These are phyloP conservation scores for Caenorhabditis doughertyi DNA, from an alignment of 2,888 invertebrate species.

Conservation along the genomic window DNA sequence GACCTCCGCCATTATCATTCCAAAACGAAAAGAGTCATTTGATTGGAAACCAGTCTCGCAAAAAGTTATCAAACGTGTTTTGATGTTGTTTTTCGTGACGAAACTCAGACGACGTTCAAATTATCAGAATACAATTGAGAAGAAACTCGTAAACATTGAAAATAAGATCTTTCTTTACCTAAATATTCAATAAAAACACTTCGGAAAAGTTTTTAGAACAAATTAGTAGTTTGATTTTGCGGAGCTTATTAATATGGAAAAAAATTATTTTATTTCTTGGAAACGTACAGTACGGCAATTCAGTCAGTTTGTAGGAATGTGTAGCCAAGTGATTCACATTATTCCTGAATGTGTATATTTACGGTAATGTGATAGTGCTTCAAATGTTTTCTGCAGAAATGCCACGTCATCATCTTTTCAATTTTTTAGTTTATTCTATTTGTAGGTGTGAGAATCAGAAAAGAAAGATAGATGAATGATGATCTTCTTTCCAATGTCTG, in stretches of 20 bases:
- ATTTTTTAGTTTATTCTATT: not conserved
- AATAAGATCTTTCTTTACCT: not conserved
- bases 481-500: conserved; percentile 19
- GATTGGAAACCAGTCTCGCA: not conserved
- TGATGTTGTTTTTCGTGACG: conserved; percentile 2
- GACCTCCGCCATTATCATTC: not conserved
- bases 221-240: no score
- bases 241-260: no score
- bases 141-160: not conserved
- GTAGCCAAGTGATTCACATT: conserved; percentile 26
- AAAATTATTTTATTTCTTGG: no score
- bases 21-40: not conserved
- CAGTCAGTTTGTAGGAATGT: conserved; percentile 25
- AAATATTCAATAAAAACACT: not conserved
- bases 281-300: not conserved
- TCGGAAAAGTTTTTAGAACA: no score
- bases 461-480: conserved; percentile 3
- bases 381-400: conserved; percentile 22
- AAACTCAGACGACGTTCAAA: not conserved
- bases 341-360: conserved; percentile 34
- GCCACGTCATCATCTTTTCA: conserved; percentile 6
- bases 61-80: not conserved
- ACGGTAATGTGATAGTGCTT: conserved; percentile 20
- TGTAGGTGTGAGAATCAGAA: not conserved
- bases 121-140: not conserved